Conservation (phyloP, 2,888 invertebrate species). For the Aproaerema taeniolella region DNA sequence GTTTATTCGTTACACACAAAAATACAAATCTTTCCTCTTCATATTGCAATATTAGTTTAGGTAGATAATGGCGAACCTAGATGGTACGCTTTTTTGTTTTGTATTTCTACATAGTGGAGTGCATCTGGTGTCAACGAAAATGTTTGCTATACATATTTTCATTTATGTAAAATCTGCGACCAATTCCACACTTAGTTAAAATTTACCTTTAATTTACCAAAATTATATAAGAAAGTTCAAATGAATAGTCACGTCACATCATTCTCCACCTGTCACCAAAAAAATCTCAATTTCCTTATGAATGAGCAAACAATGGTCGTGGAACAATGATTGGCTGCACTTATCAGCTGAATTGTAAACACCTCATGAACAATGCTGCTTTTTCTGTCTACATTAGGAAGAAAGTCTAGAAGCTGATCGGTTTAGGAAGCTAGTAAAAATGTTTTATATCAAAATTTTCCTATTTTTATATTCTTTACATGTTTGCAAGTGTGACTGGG, state of each 20-base stretch:
- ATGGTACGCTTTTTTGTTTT: too few relatives aligned
- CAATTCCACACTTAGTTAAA: too few relatives aligned
- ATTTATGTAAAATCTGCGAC: too few relatives aligned
- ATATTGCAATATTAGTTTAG: too few relatives aligned
- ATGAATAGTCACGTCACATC: not conserved
- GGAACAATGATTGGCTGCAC: conserved; percentile 29
- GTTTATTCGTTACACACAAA: too few relatives aligned
- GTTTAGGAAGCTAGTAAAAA: conserved; percentile 19
- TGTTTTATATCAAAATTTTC: conserved; percentile 27
- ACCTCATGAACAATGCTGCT: conserved; percentile 20
- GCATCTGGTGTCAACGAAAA: too few relatives aligned
- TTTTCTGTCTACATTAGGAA: conserved; percentile 23
- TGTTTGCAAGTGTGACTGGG: conserved; percentile 32
- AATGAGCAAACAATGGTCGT: conserved; percentile 22
- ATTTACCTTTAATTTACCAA: too few relatives aligned
- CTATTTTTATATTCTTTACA: conserved; percentile 28
- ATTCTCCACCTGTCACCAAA: conserved; percentile 18
- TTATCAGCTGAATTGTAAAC: conserved; percentile 41
- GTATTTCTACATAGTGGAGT: too few relatives aligned
- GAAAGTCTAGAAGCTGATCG: conserved; percentile 17
- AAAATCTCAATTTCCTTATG: too few relatives aligned
- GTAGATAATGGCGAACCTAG: too few relatives aligned
- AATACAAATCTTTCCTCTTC: too few relatives aligned
- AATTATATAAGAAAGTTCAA: not conserved
- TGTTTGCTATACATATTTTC: too few relatives aligned